Conservation (phyloP, 35 echinoderm and acorn worm genomes). For the Acanthaster planci region DNA sequence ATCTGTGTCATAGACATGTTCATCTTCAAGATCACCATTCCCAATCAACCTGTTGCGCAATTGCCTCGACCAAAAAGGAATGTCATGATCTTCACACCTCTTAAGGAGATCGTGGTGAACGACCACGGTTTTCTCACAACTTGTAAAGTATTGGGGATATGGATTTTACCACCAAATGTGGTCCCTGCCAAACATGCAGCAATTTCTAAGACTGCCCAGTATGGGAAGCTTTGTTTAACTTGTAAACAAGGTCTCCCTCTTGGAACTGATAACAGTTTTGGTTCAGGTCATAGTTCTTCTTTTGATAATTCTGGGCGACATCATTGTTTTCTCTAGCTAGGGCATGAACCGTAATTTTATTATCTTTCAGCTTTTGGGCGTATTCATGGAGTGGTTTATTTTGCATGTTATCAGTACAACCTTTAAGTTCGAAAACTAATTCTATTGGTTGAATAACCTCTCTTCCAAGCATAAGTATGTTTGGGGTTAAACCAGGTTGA, state of each 20-base stretch:
- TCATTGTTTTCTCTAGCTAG: neutral
- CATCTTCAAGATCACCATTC: neutral
- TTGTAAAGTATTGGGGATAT: neutral
- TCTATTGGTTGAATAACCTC: too few relatives aligned
- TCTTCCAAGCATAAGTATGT: too few relatives aligned
- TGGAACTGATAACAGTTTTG: neutral
- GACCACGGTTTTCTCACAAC: neutral
- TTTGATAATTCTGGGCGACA: neutral
- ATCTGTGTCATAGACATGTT: too few relatives aligned
- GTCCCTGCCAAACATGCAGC: neutral
- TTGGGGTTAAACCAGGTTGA: too few relatives aligned
- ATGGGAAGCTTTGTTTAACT: neutral
- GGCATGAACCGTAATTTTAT: neutral
- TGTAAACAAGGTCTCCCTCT: neutral
- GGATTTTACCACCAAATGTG: neutral
- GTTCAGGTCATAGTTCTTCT: neutral
- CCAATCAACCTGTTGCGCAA: neutral
- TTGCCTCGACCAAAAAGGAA: neutral
- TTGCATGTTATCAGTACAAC: neutral
- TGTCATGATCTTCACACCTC: neutral
- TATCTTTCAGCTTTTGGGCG: too few relatives aligned
- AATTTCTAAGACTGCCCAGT: neutral
- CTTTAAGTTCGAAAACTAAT: too few relatives aligned
- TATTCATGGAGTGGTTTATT: neutral
- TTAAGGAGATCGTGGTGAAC: constrained; percentile 2